Conservation (phyloP, 2,888 invertebrate genomes). For the Leucophora obtusa region DNA sequence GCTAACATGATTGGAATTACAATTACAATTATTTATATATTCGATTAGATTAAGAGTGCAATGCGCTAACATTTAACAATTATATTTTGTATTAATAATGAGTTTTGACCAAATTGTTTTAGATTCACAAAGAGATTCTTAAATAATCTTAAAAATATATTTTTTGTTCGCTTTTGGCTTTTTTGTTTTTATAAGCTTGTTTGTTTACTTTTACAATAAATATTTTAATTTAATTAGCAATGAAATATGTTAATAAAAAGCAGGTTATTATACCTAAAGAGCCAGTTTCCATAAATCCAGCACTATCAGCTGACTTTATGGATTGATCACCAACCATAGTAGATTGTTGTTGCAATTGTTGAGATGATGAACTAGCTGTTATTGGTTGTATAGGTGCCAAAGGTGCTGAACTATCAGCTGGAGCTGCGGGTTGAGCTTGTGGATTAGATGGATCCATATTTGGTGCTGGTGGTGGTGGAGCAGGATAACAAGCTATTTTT, state of each 20-base stretch:
- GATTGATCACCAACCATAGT: conserved; percentile 52
- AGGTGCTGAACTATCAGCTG: conserved; percentile 67
- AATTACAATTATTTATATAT: conserved; percentile 38
- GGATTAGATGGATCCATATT: conserved; percentile 63
- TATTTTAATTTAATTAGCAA: conserved; percentile 38
- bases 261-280: conserved; percentile 32
- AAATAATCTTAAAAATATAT: background rate
- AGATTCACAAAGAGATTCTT: conserved; percentile 38
- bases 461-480: conserved; percentile 69
- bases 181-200: background rate
- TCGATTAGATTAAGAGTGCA: conserved; percentile 1
- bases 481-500: conserved; percentile 76
- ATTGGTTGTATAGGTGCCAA: conserved; percentile 68
- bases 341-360: conserved; percentile 66
- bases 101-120: conserved; percentile 42
- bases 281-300: conserved; percentile 24
- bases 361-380: conserved; percentile 60
- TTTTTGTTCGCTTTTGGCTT: conserved; percentile 22
- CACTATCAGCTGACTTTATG: conserved; percentile 42
- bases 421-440: conserved; percentile 7
- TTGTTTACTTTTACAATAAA: background rate
- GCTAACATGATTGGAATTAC: conserved; percentile 40
- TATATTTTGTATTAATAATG: background rate
- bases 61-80: conserved; percentile 21
- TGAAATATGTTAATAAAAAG: conserved; percentile 46